A percentile compares a stretch with the other conserved stretches of the same genome.
Evolutionary conservation across 2,888 invertebrate genomes (phyloP).

Genomic region (Blastobasis lacticolella): DNA sequence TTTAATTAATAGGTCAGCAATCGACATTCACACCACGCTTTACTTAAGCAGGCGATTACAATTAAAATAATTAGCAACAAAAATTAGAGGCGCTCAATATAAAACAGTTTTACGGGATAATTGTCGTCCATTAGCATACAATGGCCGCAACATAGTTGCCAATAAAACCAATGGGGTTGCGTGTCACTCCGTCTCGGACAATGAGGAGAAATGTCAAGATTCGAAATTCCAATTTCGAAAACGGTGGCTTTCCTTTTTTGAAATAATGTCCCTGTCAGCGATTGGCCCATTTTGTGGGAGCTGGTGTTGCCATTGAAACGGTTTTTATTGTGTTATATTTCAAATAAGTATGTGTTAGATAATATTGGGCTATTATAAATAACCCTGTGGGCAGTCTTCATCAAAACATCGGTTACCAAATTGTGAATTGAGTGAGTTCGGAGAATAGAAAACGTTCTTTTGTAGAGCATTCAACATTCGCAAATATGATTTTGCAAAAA

Average conservation of each 20-base stretch:
- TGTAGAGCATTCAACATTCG: not conserved
- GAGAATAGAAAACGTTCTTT: slow-evolving; percentile 2
- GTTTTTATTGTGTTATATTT: too few relatives aligned
- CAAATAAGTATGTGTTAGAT: too few relatives aligned
- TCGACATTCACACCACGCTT: too few relatives aligned
- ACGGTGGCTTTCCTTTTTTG: slow-evolving; percentile 23
- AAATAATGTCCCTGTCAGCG: too few relatives aligned
- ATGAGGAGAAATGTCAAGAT: slow-evolving; percentile 46
- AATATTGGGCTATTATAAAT: slow-evolving; percentile 10
- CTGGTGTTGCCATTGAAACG: too few relatives aligned
- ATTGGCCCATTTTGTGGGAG: too few relatives aligned
- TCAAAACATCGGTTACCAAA: slow-evolving; percentile 39
- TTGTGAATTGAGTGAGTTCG: not conserved
- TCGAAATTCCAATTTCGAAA: slow-evolving; percentile 27
- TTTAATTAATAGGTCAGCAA: too few relatives aligned
- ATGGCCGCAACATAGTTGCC: slow-evolving; percentile 52
- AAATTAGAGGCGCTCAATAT: too few relatives aligned
- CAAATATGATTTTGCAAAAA: slow-evolving; percentile 2
- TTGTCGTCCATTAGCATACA: slow-evolving; percentile 47
- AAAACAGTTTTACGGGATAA: too few relatives aligned
- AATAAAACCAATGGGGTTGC: slow-evolving; percentile 54
- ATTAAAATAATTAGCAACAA: too few relatives aligned
- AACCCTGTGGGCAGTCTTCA: slow-evolving; percentile 45
- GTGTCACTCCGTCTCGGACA: slow-evolving; percentile 40
- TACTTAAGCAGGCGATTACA: too few relatives aligned